Evolutionary conservation across 2,888 invertebrate genomes (phyloP), one percentile per base, ranked within the genome.

Genomic region (Drosophila gaucha): DNA sequence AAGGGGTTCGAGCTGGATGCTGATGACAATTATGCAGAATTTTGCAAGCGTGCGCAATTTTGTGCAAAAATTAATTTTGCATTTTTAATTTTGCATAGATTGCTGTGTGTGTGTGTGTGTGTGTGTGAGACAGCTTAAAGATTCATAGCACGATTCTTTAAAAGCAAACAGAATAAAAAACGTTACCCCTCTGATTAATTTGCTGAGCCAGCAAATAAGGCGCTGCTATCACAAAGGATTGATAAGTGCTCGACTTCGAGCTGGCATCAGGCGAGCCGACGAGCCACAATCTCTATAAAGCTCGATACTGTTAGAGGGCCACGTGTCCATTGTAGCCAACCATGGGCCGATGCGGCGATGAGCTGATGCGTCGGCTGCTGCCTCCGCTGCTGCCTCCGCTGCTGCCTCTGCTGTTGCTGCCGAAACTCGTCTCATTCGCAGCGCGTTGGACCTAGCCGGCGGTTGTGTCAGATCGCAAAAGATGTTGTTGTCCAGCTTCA

Each of bases 21-120:
- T 69, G 70, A 74, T 79, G 86, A 74, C 86, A 91, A 91, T 91
- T 91, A 91, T 89, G 88, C 83, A 89, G 88, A 91, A 90, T 85
- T 86, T 41, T 89, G 90, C 91, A 88, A 84, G 76, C 89, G 82
- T 67, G 84, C 79, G 90, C 90, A 89, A 77, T 80, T 87, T 86
- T 80, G 75, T 67, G 72, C 62, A 74, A 80, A 41, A 80, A 80
- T 86, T 86, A 87, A 88, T 88, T 88, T 89, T 87, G 82, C 87
- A 88, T 88, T 85, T 89, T 85, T 87, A 88, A 83, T 89, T 85
- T 87, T 60, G 49, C 73, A 39, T 47, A 26, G 49, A 30, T 44
- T 28, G 58, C 47, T 36, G 14, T 18, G 1, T 12, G 10, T 18
- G 30, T 35, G 18, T n/a, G 14, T 28, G 16, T 36, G n/a, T 12